Evolutionary conservation across 2,113 vertebrate species (phyloP).

Genomic region (Prinia subflava): DNA sequence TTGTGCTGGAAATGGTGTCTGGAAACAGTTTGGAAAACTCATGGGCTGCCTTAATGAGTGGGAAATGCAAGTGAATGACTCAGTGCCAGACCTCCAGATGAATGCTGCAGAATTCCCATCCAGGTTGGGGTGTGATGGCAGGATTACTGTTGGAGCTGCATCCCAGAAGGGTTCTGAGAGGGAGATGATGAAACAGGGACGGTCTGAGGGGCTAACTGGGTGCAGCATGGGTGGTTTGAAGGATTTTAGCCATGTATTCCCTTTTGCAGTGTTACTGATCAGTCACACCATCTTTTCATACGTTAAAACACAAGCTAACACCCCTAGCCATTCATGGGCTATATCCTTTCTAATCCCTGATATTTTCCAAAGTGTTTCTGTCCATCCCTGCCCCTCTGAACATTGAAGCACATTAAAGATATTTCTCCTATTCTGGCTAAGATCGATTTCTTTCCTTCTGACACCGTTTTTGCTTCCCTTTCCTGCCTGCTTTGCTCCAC

Average conservation of each 20-base stretch:
- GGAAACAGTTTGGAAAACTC: neutral
- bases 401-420: neutral
- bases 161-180: neutral
- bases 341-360: neutral
- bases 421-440: neutral
- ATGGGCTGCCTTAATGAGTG: neutral
- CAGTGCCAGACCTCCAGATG: neutral
- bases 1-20: neutral
- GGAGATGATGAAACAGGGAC: neutral
- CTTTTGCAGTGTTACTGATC: neutral
- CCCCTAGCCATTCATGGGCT: neutral
- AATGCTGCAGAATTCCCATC: neutral
- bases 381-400: neutral
- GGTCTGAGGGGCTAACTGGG: fast-evolving
- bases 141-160: neutral
- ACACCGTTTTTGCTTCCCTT: neutral
- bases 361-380: neutral
- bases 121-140: fast-evolving
- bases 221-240: fast-evolving
- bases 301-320: neutral
- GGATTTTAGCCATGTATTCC: neutral
- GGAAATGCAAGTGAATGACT: neutral
- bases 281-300: neutral
- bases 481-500: neutral
- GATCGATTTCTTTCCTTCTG: neutral